These are phyloP conservation scores for Scortum barcoo DNA, from an alignment of 2,113 vertebrate species.

Conservation along the genomic window DNA sequence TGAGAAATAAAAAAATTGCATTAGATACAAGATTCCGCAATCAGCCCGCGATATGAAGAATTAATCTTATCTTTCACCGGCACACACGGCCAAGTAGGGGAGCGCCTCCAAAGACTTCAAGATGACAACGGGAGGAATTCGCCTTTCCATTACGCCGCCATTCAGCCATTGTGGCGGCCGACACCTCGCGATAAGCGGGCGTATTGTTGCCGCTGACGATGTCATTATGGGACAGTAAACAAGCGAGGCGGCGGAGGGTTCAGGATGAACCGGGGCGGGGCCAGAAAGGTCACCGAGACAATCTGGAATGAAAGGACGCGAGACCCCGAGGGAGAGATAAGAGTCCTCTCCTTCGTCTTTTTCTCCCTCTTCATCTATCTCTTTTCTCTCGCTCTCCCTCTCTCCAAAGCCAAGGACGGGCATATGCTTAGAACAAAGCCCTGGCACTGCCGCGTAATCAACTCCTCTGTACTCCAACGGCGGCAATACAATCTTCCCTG, in stretches of 20 bases:
- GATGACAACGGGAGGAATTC: constrained; percentile 67
- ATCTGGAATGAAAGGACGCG: constrained; percentile 72
- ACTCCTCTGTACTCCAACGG: constrained; percentile 70
- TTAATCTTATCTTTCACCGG: constrained; percentile 77
- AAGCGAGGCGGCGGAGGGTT: constrained; percentile 51
- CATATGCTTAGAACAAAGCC: constrained; percentile 75
- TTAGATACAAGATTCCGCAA: constrained; percentile 82
- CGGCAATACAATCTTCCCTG: constrained; percentile 69
- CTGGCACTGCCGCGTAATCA: constrained; percentile 64
- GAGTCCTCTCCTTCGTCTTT: constrained; percentile 45
- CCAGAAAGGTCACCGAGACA: constrained; percentile 72
- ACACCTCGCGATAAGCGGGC: constrained; percentile 70
- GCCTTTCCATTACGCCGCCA: constrained; percentile 65
- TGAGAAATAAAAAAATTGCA: constrained; percentile 78
- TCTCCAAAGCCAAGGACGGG: constrained; percentile 75
- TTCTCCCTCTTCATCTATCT: constrained; percentile 47
- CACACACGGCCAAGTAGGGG: constrained; percentile 61
- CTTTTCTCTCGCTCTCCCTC: constrained; percentile 15
- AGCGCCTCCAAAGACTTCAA: constrained; percentile 62
- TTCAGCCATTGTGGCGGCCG: constrained; percentile 68
- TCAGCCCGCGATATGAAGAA: constrained; percentile 79
- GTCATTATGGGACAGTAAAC: constrained; percentile 79
- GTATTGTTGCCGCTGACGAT: constrained; percentile 76
- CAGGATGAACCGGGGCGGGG: constrained; percentile 53
- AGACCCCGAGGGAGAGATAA: constrained; percentile 71